Evolutionary conservation across 2,113 vertebrate species (phyloP), one percentile per base, ranked within the genome.

Genomic region (Forbesichthys papilliferus): DNA sequence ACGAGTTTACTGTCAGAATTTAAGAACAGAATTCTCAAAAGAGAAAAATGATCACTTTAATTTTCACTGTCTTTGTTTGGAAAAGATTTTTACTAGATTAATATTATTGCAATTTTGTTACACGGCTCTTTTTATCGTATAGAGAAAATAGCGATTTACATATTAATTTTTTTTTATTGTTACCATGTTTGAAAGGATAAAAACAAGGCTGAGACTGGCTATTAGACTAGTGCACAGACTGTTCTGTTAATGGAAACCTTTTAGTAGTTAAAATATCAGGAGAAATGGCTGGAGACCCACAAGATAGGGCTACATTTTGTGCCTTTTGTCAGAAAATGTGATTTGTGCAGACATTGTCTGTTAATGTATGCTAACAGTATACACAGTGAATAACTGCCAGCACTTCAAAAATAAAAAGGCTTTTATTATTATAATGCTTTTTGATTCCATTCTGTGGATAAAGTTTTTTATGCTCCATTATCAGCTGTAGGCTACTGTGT

Each of bases 1-100:
- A 90, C 71, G 81, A 92, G 92, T 93, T 94, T 93, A 92, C 92
- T 93, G 93, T 93, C 92, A 92, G 92, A 93, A 94, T 93, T 92
- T 93, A 92, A 93, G 89, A 88, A 90, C 87, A 86, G 76, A 89
- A 92, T 93, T 91, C 90, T 91, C 91, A 90, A 89, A 90, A 86
- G 90, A 84, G 88, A 89, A 88, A 92, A 91, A 92, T 92, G 80
- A 93, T 93, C 90, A 89, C 89, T 91, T 92, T 89, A 86, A 91
- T 92, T 93, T 92, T 91, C 79, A 66, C 77, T 62, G 77, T 84
- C 51, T 87, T 92, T 92, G 89, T 90, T 91, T 90, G 89, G 89
- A 79, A 90, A 82, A 83, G 80, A 82, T 92, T 91, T 93, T 93
- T 93, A 93, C 91, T 90, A 89, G 91, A 93, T 93, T 88, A 92